phyloP scores from a whole-genome alignment of 2,888 invertebrate genomes.

The Seladonia tumulorum region DNA sequence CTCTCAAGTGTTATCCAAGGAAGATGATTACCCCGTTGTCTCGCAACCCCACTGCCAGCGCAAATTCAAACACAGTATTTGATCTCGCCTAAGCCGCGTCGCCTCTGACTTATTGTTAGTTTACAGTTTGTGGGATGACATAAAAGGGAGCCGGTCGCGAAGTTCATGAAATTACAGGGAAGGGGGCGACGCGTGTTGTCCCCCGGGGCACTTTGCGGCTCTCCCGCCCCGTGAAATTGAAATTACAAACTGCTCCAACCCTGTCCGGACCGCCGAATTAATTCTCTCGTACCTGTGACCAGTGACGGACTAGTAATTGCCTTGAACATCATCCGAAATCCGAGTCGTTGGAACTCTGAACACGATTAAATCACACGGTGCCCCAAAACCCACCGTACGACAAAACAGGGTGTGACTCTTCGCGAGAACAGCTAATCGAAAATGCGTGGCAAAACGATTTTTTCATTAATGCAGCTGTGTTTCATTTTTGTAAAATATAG shows the following conservation, averaged over 20 bases:
- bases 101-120: constrained; percentile 58
- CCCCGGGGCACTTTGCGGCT: constrained; percentile 67
- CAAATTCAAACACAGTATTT: constrained; percentile 28
- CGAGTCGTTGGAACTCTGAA: neutral
- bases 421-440: neutral
- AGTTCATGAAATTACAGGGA: constrained; percentile 65
- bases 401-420: neutral
- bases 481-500: too few species aligned
- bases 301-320: neutral
- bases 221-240: constrained; percentile 74
- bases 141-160: constrained; percentile 57
- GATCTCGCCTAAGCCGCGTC: constrained; percentile 49
- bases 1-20: neutral
- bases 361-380: neutral
- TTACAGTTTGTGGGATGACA: constrained; percentile 62
- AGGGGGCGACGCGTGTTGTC: constrained; percentile 70
- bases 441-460: too few species aligned
- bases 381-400: neutral
- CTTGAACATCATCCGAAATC: neutral
- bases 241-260: constrained; percentile 70
- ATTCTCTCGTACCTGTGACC: constrained; percentile 19
- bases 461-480: too few species aligned
- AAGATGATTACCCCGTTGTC: constrained; percentile 10
- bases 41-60: neutral
- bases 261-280: constrained; percentile 17